phyloP scores from a whole-genome alignment of 2,113 vertebrate species.

The Micromys minutus region DNA sequence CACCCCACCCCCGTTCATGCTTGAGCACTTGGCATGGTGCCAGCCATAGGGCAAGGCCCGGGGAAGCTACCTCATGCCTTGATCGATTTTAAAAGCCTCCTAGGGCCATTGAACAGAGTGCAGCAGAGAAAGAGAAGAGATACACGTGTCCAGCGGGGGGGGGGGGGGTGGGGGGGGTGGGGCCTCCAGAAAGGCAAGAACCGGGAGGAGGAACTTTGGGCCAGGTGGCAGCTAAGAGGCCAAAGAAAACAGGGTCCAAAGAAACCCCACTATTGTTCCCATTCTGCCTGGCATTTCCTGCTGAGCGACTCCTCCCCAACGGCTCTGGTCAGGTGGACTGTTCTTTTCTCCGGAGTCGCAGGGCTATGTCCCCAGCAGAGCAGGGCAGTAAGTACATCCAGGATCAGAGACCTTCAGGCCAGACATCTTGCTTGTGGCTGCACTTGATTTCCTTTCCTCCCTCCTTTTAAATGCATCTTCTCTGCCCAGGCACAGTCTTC shows the following conservation, averaged over 20 bases:
- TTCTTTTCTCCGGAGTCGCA: background rate
- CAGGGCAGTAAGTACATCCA: background rate
- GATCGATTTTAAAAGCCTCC: background rate
- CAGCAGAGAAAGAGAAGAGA: conserved; percentile 1
- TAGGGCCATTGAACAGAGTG: background rate
- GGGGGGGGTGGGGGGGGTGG: conserved; percentile 42
- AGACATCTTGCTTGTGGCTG: background rate
- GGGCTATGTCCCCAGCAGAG: background rate
- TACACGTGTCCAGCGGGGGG: background rate
- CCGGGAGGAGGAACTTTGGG: background rate
- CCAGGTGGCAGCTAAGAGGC: conserved; percentile 59
- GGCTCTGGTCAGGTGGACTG: background rate
- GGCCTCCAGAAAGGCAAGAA: conserved; percentile 43
- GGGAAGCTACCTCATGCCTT: background rate
- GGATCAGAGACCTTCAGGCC: background rate
- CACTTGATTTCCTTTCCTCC: background rate
- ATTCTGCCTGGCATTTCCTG: conserved; percentile 61
- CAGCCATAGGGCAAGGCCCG: background rate
- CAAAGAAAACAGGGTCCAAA: conserved; percentile 76
- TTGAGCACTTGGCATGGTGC: background rate
- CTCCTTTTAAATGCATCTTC: background rate
- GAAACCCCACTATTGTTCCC: conserved; percentile 76
- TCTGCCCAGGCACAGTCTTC: background rate
- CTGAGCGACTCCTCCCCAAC: conserved; percentile 41
- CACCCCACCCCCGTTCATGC: background rate